Evolutionary conservation across 2,888 invertebrate genomes (phyloP), one percentile per base, ranked within the genome.

Genomic region (Eilema sororculum): DNA sequence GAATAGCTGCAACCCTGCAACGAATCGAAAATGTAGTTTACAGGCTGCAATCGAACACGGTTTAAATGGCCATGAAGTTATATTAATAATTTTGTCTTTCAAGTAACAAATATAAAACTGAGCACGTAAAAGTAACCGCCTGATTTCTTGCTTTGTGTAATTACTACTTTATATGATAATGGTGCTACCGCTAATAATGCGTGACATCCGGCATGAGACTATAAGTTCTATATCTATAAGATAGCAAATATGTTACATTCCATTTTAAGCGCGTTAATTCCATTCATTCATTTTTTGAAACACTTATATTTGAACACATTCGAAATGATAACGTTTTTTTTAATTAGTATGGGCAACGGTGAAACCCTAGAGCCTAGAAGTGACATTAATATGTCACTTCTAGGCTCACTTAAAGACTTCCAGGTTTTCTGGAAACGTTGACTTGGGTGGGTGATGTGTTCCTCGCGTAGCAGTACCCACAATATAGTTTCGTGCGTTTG

Each of bases 201-300:
- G 57, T 65, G 57, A 57, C 65, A 30, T 65, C 65, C 65, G 65
- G 65, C 16, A 57, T 65, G 37, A 57, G 57, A 33, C 33, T 37
- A 28, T n/a, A 56, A 30, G 30, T 10, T 65, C 52, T n/a, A 46
- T 56, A 33, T 57, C 57, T 57, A 24, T 65, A 65, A 37, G 65
- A 65, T 65, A 65, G 65, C 30, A 65, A 37, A 66, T 66, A 59
- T 28, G 33, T 70, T 41, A 57, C 16, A n/a, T 3, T 65, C 57
- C 37, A 22, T 57, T 57, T 33, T 57, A 33, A 16, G 65, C 52
- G 56, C 22, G 12, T 16, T 62, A 62, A 41, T 37, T 24, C 62
- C 28, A 28, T 0, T 46, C 25, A 22, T 46, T 46, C 22, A 2
- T 3, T 28, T n/a, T 28, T 28, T 28, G 22, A 25, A 6, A 30